phyloP scores from a whole-genome alignment of 2,888 invertebrate species.

The Bombylius discolor region DNA sequence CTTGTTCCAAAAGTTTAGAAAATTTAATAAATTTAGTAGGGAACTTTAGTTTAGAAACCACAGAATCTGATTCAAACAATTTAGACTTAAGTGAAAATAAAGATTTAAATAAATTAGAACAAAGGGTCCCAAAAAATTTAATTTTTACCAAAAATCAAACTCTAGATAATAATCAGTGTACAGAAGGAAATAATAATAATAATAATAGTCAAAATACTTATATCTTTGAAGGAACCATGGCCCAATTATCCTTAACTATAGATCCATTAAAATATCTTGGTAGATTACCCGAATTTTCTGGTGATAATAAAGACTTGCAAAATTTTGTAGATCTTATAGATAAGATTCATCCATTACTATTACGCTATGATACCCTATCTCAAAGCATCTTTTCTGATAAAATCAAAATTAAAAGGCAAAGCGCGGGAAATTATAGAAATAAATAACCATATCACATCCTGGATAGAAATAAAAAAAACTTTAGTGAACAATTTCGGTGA shows the following conservation, averaged over 20 bases:
- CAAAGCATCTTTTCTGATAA: slow-evolving; percentile 6
- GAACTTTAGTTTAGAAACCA: too few species aligned
- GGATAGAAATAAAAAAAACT: neutral
- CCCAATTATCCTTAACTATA: neutral
- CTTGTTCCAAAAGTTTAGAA: too few species aligned
- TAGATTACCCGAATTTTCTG: neutral
- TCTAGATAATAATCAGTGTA: too few species aligned
- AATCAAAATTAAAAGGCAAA: slow-evolving; percentile 6
- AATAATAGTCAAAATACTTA: too few species aligned
- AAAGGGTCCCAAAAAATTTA: too few species aligned
- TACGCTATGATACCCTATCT: neutral
- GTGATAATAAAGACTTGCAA: neutral
- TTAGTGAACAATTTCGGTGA: slow-evolving; percentile 10
- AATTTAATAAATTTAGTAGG: too few species aligned
- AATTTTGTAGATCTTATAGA: neutral
- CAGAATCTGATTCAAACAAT: too few species aligned
- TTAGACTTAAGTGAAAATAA: too few species aligned
- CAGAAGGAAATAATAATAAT: too few species aligned
- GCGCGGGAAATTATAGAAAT: slow-evolving; percentile 6
- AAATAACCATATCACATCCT: neutral
- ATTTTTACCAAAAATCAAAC: too few species aligned
- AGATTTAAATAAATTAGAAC: too few species aligned
- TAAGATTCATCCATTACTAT: neutral
- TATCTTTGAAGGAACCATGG: too few species aligned
- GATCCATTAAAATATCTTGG: neutral